Base-by-base conservation (phyloP, 2,797 vertebrate species). In the Mormyrops attenuatus region DNA sequence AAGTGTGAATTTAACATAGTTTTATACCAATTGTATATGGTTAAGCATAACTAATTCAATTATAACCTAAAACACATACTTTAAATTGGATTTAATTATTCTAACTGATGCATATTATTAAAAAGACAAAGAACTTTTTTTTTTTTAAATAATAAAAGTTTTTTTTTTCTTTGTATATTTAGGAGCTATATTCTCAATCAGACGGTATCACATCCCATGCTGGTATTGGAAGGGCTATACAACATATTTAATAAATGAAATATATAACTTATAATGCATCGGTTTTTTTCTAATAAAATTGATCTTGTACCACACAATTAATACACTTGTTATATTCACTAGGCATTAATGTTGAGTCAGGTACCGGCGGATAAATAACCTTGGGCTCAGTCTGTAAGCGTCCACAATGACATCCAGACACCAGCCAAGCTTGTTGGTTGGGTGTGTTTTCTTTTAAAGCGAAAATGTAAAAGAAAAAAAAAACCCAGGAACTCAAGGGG, bases 51-150 rank as follows among this genome's bases (percentile, higher is more conserved):
- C 73, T 20, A 80, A 80, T 80, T 44, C 17, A 44, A 80, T 44
- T 80, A 80, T 80, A n/a, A 80, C 38, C 17, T 44, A 80, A 80
- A 80, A 3, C 30, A 34, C 30, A 73, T 38, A 15, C 30, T 34
- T 73, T 73, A 38, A 80, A 80, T 80, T 80, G 38, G 73, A 80
- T 80, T 6, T 80, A 80, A 80, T 73, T 80, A 80, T 80, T n/a
- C 38, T 44, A 20, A n/a, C 38, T 80, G 38, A 80, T n/a, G 73
- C 34, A 80, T 80, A 9, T 15, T 44, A 80, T n/a, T 3, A 41
- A 80, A 41, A 20, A n/a, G 20, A 80, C 73, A n/a, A 80, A n/a
- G 38, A 44, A 20, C 20, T 44, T 3, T 8, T 2, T 20, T 34
- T 20, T 80, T 15, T 60, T 41, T 34, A 69, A 60, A 80, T 20